phyloP scores from a whole-genome alignment of 2,888 invertebrate species.

The Brachyptera putata region DNA sequence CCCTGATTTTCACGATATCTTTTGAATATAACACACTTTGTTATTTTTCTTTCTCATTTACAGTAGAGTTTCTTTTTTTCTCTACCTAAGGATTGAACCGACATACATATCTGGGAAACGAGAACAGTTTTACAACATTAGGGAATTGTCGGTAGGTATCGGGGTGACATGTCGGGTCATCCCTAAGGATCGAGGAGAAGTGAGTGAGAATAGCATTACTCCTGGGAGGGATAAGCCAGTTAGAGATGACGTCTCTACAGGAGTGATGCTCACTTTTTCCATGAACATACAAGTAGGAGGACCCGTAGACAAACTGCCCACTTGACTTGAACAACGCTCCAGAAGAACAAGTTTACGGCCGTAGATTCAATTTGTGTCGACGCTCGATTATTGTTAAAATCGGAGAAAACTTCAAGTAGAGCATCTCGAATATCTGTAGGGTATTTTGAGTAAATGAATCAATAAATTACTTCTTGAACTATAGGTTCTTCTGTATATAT shows the following conservation, averaged over 20 bases:
- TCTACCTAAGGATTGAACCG: neutral
- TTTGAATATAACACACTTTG: too few relatives aligned
- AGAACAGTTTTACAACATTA: slow-evolving; percentile 20
- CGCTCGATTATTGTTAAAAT: slow-evolving; percentile 6
- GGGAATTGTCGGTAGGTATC: slow-evolving; percentile 19
- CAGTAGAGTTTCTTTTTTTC: neutral
- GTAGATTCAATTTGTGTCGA: slow-evolving; percentile 6
- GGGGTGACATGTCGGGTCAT: slow-evolving; percentile 6
- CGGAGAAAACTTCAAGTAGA: neutral
- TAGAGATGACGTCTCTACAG: neutral
- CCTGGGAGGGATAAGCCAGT: slow-evolving; percentile 12
- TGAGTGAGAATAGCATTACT: slow-evolving; percentile 3
- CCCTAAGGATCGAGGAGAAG: neutral
- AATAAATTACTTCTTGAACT: too few relatives aligned
- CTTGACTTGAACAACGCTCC: neutral
- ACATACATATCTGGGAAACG: neutral
- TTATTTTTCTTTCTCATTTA: slow-evolving; percentile 7
- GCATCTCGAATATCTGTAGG: too few relatives aligned
- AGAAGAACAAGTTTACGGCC: neutral
- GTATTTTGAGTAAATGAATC: too few relatives aligned
- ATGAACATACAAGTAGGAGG: neutral
- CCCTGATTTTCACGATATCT: too few relatives aligned
- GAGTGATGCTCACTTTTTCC: neutral
- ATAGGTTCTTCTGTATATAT: too few relatives aligned
- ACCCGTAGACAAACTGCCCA: neutral